Percentiles rank a stretch among this genome's conserved stretches.
Conservation (phyloP, 1,140 invertebrate species). For the Euglossa dilemma region DNA sequence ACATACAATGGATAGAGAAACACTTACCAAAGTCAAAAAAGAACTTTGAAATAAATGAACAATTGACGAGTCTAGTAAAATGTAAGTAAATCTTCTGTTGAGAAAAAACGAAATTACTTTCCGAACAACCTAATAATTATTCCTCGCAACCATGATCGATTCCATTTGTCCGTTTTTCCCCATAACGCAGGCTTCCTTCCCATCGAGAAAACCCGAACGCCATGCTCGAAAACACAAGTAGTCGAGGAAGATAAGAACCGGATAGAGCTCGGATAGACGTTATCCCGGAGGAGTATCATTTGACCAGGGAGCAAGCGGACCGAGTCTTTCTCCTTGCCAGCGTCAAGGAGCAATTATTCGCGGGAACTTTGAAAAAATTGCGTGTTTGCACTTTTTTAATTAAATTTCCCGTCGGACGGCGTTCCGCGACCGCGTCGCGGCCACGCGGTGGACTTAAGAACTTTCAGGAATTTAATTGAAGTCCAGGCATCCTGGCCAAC, state of each 20-base stretch:
- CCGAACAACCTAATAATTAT: too few species aligned
- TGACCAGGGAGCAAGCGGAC: conserved; percentile 44
- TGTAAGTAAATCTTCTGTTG: too few species aligned
- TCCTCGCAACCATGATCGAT: too few species aligned
- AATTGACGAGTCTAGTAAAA: too few species aligned
- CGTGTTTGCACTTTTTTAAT: conserved; percentile 70
- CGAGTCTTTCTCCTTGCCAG: not conserved
- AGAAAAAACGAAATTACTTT: too few species aligned
- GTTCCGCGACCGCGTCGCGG: conserved; percentile 42
- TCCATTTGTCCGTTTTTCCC: too few species aligned
- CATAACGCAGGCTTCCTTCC: too few species aligned
- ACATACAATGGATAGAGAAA: too few species aligned
- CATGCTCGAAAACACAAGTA: not conserved
- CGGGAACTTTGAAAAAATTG: conserved; percentile 62
- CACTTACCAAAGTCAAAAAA: too few species aligned
- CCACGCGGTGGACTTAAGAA: conserved; percentile 63
- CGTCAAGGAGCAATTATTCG: conserved; percentile 32
- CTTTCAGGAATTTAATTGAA: conserved; percentile 69
- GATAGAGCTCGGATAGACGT: not conserved
- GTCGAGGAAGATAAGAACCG: not conserved
- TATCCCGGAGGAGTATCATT: conserved; percentile 29
- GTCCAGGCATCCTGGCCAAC: conserved; percentile 46
- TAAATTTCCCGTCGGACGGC: conserved; percentile 57
- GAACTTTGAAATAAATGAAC: too few species aligned
- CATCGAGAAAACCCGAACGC: too few species aligned